phyloP scores from a whole-genome alignment of 2,113 vertebrate species.

The Otocyon megalotis region DNA sequence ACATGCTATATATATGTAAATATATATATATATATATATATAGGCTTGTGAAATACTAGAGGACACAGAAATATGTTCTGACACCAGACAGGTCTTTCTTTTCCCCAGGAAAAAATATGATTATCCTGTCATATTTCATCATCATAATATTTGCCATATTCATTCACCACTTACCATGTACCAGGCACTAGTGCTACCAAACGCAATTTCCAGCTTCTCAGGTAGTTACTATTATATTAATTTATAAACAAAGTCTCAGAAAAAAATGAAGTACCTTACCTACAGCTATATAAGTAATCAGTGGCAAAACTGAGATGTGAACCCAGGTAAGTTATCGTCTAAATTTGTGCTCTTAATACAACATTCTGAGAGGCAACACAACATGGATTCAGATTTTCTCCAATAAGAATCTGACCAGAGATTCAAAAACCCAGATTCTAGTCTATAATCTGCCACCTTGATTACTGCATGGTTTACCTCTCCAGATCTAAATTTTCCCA shows the following conservation, averaged over 20 bases:
- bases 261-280: constrained; percentile 24
- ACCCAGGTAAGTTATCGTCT: not conserved
- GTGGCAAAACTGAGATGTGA: not conserved
- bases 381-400: not conserved
- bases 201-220: not conserved
- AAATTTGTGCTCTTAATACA: not conserved
- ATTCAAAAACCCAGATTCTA: constrained; percentile 23
- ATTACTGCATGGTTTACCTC: not conserved
- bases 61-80: not conserved
- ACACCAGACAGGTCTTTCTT: not conserved
- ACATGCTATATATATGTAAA: not conserved
- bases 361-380: not conserved
- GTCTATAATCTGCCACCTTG: not conserved
- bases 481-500: not conserved
- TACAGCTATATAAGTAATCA: not conserved
- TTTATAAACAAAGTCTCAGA: constrained; percentile 35
- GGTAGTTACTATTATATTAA: not conserved
- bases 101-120: not conserved
- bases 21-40: not conserved
- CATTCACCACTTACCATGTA: not conserved
- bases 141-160: not conserved
- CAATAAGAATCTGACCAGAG: not conserved
- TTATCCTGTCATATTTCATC: not conserved
- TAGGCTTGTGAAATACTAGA: not conserved
- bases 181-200: not conserved